phyloP scores from a whole-genome alignment of 1,140 invertebrate genomes.

The Hormaphis cornu region DNA sequence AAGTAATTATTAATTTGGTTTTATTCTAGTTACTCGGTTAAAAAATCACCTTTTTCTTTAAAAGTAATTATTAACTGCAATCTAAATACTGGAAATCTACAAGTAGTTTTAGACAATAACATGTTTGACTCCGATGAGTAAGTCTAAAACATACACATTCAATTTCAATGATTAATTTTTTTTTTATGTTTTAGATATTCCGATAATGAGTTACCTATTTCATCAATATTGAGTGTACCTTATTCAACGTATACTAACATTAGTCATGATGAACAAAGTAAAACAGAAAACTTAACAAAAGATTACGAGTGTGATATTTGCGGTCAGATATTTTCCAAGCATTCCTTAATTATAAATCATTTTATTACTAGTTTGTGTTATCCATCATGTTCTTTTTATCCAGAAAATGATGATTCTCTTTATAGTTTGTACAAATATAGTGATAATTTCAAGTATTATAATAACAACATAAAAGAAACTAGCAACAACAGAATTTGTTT shows the following conservation, averaged over 20 bases:
- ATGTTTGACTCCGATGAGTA: neutral
- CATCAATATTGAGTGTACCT: neutral
- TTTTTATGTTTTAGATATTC: neutral
- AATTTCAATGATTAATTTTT: neutral
- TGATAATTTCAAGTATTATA: neutral
- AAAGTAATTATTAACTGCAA: neutral
- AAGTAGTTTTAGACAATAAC: neutral
- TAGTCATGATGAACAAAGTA: neutral
- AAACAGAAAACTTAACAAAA: neutral
- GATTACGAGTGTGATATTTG: conserved; percentile 13
- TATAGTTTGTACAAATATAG: neutral
- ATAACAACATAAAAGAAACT: neutral
- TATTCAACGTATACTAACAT: neutral
- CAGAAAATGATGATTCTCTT: neutral
- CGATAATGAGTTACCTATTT: conserved; percentile 8
- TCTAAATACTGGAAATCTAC: neutral
- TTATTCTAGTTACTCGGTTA: neutral
- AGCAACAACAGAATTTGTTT: neutral
- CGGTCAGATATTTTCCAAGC: neutral
- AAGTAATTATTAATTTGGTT: neutral
- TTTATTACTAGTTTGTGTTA: conserved; percentile 11
- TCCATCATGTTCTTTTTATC: neutral
- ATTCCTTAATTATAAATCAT: neutral
- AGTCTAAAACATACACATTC: neutral
- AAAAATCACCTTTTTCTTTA: neutral